phyloP scores from a whole-genome alignment of 2,888 invertebrate genomes.

The Orthosia gracilis region DNA sequence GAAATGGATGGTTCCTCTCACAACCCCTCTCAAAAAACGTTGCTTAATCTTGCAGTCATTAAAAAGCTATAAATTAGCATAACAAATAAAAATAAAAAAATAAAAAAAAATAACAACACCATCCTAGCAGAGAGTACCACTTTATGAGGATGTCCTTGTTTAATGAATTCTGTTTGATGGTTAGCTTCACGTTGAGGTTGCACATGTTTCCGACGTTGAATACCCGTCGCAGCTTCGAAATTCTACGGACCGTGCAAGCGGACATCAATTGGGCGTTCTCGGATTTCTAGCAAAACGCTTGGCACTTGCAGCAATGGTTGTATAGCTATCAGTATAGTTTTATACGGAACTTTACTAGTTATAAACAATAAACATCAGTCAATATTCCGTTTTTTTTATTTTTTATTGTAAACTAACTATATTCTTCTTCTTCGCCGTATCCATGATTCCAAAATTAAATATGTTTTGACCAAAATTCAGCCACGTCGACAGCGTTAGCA shows the following conservation, averaged over 20 bases:
- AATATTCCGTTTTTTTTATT: no score
- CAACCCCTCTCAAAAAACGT: neutral
- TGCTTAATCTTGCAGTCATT: neutral
- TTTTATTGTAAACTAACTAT: no score
- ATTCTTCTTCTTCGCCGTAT: no score
- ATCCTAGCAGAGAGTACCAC: neutral
- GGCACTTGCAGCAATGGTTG: neutral
- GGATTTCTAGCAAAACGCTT: neutral
- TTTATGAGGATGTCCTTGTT: neutral
- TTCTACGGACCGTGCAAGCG: slow-evolving; percentile 6
- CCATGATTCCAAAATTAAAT: no score
- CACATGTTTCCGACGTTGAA: neutral
- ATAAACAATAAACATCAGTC: neutral
- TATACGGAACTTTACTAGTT: neutral
- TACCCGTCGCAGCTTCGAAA: neutral
- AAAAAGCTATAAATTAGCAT: neutral
- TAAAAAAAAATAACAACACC: no score
- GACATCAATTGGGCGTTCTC: slow-evolving; percentile 38
- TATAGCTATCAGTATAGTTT: neutral
- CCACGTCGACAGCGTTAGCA: no score
- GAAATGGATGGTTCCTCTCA: neutral
- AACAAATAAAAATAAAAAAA: no score
- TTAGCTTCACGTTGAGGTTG: neutral
- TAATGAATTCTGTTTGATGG: neutral
- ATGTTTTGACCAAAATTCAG: no score